These are phyloP conservation scores for Desmophyllum pertusum DNA, from an alignment of 92 coral and sea anemone genomes.

Conservation along the genomic window DNA sequence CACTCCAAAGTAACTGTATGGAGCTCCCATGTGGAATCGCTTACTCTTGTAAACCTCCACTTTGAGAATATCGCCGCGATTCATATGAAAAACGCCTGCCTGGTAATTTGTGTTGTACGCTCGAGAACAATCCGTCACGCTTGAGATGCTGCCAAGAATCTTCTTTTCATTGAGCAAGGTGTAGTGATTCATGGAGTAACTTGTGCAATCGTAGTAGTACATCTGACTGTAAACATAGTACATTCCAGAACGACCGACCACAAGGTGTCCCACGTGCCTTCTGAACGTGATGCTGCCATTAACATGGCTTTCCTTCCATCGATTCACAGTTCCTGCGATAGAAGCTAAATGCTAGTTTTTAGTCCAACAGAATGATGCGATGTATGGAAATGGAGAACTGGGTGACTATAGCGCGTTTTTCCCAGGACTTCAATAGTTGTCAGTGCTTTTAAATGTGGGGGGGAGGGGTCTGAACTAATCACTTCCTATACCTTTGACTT, in stretches of 20 bases:
- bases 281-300: slow-evolving; percentile 74
- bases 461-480: too few species aligned
- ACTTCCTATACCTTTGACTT: too few species aligned
- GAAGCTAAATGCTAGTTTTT: slow-evolving; percentile 1
- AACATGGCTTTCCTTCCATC: slow-evolving; percentile 72
- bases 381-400: neutral
- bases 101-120: slow-evolving; percentile 85
- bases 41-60: slow-evolving; percentile 68
- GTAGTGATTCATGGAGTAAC: slow-evolving; percentile 67
- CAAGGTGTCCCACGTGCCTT: slow-evolving; percentile 73
- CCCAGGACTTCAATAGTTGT: neutral
- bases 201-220: slow-evolving; percentile 86
- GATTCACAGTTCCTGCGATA: slow-evolving; percentile 63
- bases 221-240: slow-evolving; percentile 95
- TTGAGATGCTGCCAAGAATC: slow-evolving; percentile 78
- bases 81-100: slow-evolving; percentile 83
- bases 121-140: slow-evolving; percentile 51
- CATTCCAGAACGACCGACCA: slow-evolving; percentile 78
- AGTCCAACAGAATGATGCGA: neutral
- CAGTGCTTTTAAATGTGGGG: too few species aligned
- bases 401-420: neutral
- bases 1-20: slow-evolving; percentile 78
- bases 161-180: slow-evolving; percentile 61
- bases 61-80: slow-evolving; percentile 69
- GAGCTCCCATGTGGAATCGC: slow-evolving; percentile 57